phyloP scores from a whole-genome alignment of 2,113 vertebrate species.

The Pachypanchax playfairii region DNA sequence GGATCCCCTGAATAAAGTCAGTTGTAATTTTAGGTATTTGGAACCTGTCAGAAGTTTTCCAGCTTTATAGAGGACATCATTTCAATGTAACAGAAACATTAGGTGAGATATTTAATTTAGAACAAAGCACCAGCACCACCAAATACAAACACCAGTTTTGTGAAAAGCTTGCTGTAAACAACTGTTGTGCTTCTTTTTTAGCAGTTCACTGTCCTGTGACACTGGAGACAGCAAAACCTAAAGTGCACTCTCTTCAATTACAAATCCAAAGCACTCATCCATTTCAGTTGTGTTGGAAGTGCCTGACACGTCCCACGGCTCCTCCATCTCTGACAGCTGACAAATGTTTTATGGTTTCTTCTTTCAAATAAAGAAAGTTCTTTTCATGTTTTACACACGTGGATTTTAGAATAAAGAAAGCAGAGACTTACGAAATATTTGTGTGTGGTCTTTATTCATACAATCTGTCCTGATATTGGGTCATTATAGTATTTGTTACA shows the following conservation, averaged over 20 bases:
- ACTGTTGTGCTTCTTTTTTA: not conserved
- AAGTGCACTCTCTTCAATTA: constrained; percentile 36
- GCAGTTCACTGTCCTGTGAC: constrained; percentile 20
- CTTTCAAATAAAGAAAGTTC: constrained; percentile 37
- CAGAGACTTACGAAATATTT: not conserved
- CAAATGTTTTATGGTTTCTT: constrained; percentile 44
- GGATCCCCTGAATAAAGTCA: no score
- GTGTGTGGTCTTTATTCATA: not conserved
- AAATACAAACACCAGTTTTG: not conserved
- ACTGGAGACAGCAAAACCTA: constrained; percentile 16
- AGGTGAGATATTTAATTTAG: no score
- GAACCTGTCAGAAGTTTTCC: no score
- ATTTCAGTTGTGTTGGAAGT: constrained; percentile 41
- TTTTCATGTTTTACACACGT: constrained; percentile 28
- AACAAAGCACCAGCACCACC: no score
- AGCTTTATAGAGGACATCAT: no score
- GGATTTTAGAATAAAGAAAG: constrained; percentile 5
- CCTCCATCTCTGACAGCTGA: constrained; percentile 34
- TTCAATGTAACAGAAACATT: no score
- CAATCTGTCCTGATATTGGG: not conserved
- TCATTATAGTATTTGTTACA: not conserved
- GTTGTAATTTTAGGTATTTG: no score
- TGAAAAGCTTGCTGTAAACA: not conserved
- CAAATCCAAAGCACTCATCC: constrained; percentile 28
- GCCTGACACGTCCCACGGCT: constrained; percentile 16